Base-by-base conservation (phyloP, 2,888 invertebrate species). In the Stegophylla sp. region DNA sequence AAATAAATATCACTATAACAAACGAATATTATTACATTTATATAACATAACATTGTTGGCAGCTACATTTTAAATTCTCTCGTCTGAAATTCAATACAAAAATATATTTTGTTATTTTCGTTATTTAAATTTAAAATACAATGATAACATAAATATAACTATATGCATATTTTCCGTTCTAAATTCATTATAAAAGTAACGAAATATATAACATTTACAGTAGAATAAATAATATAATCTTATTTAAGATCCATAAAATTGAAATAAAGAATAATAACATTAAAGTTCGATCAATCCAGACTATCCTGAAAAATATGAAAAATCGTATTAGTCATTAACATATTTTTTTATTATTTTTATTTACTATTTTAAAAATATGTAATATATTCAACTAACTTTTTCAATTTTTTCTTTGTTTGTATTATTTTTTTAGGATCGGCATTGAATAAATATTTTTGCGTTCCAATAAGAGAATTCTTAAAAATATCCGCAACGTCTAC, bases 391-490 rank as follows among this genome's bases (percentile, higher is more conserved):
- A 66, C 84, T 85, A 86, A 91, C 91, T 90, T 89, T 66, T 85
- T 85, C 67, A 85, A 87, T 85, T 90, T 89, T 1, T 84, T 86
- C 82, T 86, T 89, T 0, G 91, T 90, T 77, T 87, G 86, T 0
- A 89, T 88, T 34, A 91, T 72, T 61, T 89, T 89, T 0, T 88
- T 88, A 64, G 90, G 88, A 59, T 89, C 89, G 84, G 94, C 93
- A 13, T 92, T 90, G 73, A 94, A 85, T 45, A 94, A 86, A 85
- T 89, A 93, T 82, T 87, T 87, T 83, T 92, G 90, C 0, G 90
- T 90, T 0, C 92, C 93, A 17, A 89, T 85, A n/a, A 91, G 87
- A 82, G 90, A 89, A 15, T 88, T 87, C 82, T 56, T 67, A 43
- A 85, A 83, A 66, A 82, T 83, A 34, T 82, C 67, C 1, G 77